Conservation (phyloP, 2,797 vertebrate genomes). For the Champsocephalus gunnari region DNA sequence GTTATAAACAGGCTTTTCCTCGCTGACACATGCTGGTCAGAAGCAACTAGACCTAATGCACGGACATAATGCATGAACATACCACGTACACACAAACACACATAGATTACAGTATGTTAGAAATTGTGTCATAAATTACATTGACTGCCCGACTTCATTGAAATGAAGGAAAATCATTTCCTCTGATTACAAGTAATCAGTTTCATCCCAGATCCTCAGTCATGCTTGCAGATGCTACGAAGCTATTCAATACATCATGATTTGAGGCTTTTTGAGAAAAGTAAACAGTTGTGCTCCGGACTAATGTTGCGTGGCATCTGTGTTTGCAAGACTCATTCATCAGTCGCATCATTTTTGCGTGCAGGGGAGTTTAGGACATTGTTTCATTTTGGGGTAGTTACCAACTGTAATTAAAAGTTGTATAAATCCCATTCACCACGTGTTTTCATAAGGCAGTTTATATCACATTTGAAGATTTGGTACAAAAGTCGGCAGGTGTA, state of each 20-base stretch:
- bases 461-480: neutral
- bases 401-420: neutral
- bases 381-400: conserved; percentile 9
- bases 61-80: conserved; percentile 23
- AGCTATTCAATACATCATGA: conserved; percentile 63
- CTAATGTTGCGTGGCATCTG: conserved; percentile 56
- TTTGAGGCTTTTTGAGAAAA: conserved; percentile 60
- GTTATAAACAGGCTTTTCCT: conserved; percentile 29
- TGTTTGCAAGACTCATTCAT: conserved; percentile 56
- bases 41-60: conserved; percentile 29
- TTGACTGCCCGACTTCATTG: conserved; percentile 21
- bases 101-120: neutral
- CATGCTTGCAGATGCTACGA: conserved; percentile 22
- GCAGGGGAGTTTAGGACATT: conserved; percentile 23
- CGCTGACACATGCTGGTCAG: conserved; percentile 21
- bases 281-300: conserved; percentile 52
- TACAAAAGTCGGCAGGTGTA: neutral
- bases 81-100: neutral
- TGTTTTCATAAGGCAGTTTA: neutral
- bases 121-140: conserved; percentile 22
- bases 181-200: conserved; percentile 24
- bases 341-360: conserved; percentile 23
- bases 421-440: neutral
- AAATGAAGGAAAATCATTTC: conserved; percentile 31
- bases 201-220: conserved; percentile 26